Evolutionary conservation across 1,140 invertebrate genomes (phyloP).

Genomic region (Drosophila neocordata): DNA sequence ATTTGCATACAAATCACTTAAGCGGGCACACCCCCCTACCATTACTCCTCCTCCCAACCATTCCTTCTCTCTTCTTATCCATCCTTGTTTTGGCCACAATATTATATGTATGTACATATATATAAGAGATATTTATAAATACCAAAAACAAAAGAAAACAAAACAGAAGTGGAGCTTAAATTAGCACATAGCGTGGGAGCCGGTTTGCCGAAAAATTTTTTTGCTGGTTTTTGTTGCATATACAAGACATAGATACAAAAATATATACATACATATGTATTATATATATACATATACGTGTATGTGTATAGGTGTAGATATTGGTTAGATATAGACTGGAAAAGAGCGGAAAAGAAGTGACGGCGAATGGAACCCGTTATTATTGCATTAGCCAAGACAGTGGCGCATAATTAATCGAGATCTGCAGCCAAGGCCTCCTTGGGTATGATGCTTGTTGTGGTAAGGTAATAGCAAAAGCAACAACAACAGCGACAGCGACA

Average conservation of each 20-base stretch:
- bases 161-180: constrained; percentile 73
- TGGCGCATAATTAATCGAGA: constrained; percentile 60
- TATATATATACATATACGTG: constrained; percentile 7
- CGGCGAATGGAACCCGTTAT: constrained; percentile 59
- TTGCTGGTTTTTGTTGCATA: constrained; percentile 19
- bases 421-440: constrained; percentile 57
- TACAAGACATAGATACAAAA: background rate
- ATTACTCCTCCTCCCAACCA: background rate
- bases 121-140: constrained; percentile 71
- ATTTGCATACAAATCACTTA: constrained; percentile 60
- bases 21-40: background rate
- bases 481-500: too few species aligned
- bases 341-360: constrained; percentile 10
- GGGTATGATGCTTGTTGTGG: constrained; percentile 6
- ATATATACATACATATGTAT: background rate
- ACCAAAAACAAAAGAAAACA: constrained; percentile 34
- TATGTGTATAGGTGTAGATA: constrained; percentile 8
- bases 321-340: constrained; percentile 50
- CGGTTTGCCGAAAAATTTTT: constrained; percentile 45
- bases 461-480: too few species aligned
- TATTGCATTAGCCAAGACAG: constrained; percentile 53
- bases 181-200: constrained; percentile 80
- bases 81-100: constrained; percentile 38
- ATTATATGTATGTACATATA: constrained; percentile 23
- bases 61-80: constrained; percentile 8